Conservation (phyloP, 2,113 vertebrate genomes). For the Etia nguti region DNA sequence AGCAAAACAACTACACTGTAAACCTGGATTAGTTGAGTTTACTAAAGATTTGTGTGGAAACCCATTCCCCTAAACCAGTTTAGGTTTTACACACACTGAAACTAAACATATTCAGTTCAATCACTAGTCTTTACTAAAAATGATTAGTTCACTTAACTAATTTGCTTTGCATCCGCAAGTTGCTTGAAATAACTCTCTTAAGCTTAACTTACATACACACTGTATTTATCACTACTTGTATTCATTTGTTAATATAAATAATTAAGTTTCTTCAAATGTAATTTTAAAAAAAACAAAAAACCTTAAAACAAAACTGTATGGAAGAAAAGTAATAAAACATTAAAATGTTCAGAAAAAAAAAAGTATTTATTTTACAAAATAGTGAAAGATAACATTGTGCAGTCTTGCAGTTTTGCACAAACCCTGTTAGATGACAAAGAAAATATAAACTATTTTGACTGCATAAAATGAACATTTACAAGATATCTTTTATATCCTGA, state of each 20-base stretch:
- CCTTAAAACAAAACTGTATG: not conserved
- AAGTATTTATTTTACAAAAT: not conserved
- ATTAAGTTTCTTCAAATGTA: not conserved
- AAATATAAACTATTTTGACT: too few species aligned
- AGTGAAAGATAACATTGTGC: not conserved
- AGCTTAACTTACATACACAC: not conserved
- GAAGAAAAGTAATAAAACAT: not conserved
- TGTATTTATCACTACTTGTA: not conserved
- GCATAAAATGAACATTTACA: not conserved
- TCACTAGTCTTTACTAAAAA: too few species aligned
- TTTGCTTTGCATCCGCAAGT: too few species aligned
- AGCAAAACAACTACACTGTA: too few species aligned
- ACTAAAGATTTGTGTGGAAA: too few species aligned
- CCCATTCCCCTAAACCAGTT: too few species aligned
- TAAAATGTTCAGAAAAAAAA: not conserved
- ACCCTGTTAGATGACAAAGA: too few species aligned
- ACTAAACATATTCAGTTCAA: too few species aligned
- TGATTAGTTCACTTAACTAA: too few species aligned
- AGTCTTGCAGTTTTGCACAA: not conserved
- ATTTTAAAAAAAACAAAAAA: not conserved
- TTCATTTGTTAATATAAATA: not conserved
- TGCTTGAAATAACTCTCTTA: too few species aligned
- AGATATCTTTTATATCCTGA: not conserved
- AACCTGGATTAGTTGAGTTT: too few species aligned
- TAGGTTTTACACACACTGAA: too few species aligned